Evolutionary conservation across 2,888 invertebrate species (phyloP), one percentile per base, ranked within the genome.

Genomic region (Hemaris fuciformis): DNA sequence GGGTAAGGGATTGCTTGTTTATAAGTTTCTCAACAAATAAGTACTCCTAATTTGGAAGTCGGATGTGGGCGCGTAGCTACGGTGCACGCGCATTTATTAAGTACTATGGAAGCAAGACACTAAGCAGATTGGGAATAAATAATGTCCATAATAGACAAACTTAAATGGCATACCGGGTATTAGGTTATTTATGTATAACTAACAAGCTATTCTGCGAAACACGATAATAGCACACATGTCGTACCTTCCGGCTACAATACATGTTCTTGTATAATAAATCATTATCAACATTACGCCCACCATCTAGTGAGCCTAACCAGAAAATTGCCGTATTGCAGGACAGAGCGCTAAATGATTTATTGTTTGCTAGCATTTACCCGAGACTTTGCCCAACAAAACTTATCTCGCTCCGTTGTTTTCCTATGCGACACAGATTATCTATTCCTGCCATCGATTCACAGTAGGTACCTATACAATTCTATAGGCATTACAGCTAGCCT

Each of bases 331-430:
- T 73, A 72, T 72, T 69, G 69, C 66, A 59, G 67, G 68, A 67
- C 70, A 70, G 72, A 70, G 69, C 65, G 68, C 53, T 68, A 65
- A 67, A 66, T 72, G 66, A 75, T 73, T 72, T 73, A 73, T 73
- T 71, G 69, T 67, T 62, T 53, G 31, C 53, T 31, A 53, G 31
- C 53, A 31, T 53, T 53, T 53, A 53, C 53, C 18, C 7, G 22
- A 10, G 27, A 31, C 27, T 53, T 53, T 18, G 31, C 27, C 27
- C 18, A 18, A 53, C 31, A 53, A 18, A 18, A 10, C 18, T 10
- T 27, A 53, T 31, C 53, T 53, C 18, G 27, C 53, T 53, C 18
- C 31, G 53, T 48, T 43, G 27, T 53, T 31, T 53, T 53, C 10
- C 27, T 10, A 8, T 31, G 27, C 18, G n/a, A 53, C 53, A 15